phyloP scores from a whole-genome alignment of 2,888 invertebrate genomes.

The Bursaphelenchus okinawaensis region DNA sequence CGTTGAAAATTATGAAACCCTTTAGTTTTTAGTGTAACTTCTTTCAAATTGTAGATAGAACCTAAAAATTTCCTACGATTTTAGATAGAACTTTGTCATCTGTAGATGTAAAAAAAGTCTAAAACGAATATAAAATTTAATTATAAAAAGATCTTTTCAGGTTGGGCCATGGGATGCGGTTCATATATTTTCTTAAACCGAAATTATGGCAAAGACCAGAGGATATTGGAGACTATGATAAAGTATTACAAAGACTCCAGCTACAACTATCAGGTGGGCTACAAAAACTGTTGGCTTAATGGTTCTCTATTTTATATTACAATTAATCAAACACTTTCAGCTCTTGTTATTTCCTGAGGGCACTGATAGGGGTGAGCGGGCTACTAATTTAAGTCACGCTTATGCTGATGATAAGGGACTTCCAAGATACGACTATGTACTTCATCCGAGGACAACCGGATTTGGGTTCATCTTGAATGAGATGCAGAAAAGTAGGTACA shows the following conservation, averaged over 20 bases:
- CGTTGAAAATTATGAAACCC: no score
- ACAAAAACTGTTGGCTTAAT: no score
- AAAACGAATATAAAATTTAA: no score
- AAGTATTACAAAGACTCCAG: slow-evolving; percentile 70
- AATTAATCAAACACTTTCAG: slow-evolving; percentile 59
- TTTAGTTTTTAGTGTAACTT: no score
- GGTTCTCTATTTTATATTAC: slow-evolving; percentile 67
- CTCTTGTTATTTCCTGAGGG: slow-evolving; percentile 79
- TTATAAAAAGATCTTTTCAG: no score
- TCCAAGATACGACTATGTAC: slow-evolving; percentile 67
- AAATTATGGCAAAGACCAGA: slow-evolving; percentile 73
- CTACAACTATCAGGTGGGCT: slow-evolving; percentile 65
- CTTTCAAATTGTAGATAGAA: no score
- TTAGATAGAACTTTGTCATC: no score
- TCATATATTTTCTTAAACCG: slow-evolving; percentile 78
- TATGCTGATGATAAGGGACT: slow-evolving; percentile 69
- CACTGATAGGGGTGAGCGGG: slow-evolving; percentile 72
- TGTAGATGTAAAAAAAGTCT: no score
- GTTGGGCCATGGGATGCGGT: slow-evolving; percentile 77
- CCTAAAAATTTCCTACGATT: background rate
- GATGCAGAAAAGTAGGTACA: slow-evolving; percentile 61
- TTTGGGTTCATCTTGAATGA: slow-evolving; percentile 61
- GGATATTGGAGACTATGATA: slow-evolving; percentile 67
- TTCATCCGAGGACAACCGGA: slow-evolving; percentile 81
- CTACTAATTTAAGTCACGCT: slow-evolving; percentile 68